Conservation (phyloP, 2,797 vertebrate genomes). For the Girardinus metallicus region DNA sequence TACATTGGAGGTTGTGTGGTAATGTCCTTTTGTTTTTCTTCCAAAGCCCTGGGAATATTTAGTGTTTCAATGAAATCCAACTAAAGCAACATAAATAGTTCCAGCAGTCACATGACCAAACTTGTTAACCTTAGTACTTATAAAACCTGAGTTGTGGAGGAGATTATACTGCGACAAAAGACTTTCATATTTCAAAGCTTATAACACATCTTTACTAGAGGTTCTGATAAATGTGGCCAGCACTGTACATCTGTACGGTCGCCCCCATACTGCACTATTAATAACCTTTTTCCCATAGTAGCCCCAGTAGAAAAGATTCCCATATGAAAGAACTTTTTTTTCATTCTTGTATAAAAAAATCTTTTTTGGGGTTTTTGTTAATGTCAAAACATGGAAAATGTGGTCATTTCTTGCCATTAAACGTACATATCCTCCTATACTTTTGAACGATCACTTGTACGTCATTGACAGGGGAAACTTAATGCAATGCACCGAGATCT, state of each 20-base stretch:
- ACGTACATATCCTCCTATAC: conserved; percentile 32
- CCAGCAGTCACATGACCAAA: background rate
- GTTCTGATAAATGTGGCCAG: background rate
- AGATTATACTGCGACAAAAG: background rate
- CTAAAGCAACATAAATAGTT: background rate
- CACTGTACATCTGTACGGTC: background rate
- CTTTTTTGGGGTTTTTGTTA: background rate
- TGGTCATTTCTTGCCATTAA: conserved; percentile 50
- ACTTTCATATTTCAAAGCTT: background rate
- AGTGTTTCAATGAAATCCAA: background rate
- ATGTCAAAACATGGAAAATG: conserved; percentile 59
- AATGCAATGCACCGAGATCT: conserved; percentile 56
- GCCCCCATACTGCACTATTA: background rate
- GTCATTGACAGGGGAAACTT: conserved; percentile 67
- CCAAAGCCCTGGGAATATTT: background rate
- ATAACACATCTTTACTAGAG: background rate
- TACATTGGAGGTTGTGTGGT: background rate
- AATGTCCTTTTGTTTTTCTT: background rate
- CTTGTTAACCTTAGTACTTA: background rate
- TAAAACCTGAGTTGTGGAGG: background rate
- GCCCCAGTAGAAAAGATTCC: background rate
- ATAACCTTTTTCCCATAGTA: background rate
- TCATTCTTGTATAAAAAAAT: background rate
- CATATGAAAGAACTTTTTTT: background rate
- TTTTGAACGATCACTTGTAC: conserved; percentile 56